Evolutionary conservation across 2,888 invertebrate genomes (phyloP).

Genomic region (Furcula furcula): DNA sequence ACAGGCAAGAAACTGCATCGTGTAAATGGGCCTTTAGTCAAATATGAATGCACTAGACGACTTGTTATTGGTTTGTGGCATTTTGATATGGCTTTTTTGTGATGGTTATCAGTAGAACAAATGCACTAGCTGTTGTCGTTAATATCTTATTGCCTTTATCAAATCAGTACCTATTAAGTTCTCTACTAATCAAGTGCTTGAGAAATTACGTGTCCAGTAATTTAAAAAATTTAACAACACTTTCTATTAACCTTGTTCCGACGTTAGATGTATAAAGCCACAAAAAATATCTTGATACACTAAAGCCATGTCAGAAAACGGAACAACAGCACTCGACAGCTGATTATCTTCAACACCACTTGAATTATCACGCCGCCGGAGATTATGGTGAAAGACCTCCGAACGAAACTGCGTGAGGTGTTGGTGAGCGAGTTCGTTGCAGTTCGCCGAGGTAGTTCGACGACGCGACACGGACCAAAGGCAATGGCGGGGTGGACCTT

Average conservation of each 20-base stretch:
- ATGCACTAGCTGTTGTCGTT: not conserved
- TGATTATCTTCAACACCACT: constrained; percentile 17
- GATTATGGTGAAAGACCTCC: constrained; percentile 20
- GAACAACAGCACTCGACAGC: constrained; percentile 8
- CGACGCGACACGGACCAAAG: constrained; percentile 51
- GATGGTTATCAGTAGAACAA: too few relatives aligned
- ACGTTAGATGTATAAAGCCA: constrained; percentile 1
- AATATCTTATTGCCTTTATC: not conserved
- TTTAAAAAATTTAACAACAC: not conserved
- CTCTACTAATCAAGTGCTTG: not conserved
- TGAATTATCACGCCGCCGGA: constrained; percentile 26
- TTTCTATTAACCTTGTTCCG: not conserved
- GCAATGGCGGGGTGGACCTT: constrained; percentile 49
- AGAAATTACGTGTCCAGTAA: not conserved
- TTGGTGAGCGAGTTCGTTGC: constrained; percentile 16
- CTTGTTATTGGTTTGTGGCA: too few relatives aligned
- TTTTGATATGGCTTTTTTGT: too few relatives aligned
- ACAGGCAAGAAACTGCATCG: too few relatives aligned
- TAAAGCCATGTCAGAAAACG: constrained; percentile 23
- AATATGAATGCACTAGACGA: too few relatives aligned
- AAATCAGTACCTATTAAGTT: not conserved
- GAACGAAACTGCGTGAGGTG: constrained; percentile 26
- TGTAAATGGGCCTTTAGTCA: too few relatives aligned
- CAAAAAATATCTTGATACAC: constrained; percentile 8
- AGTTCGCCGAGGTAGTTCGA: constrained; percentile 45